Evolutionary conservation across 1,140 invertebrate species (phyloP).

Genomic region (Pseudomyrmex dendroicus): DNA sequence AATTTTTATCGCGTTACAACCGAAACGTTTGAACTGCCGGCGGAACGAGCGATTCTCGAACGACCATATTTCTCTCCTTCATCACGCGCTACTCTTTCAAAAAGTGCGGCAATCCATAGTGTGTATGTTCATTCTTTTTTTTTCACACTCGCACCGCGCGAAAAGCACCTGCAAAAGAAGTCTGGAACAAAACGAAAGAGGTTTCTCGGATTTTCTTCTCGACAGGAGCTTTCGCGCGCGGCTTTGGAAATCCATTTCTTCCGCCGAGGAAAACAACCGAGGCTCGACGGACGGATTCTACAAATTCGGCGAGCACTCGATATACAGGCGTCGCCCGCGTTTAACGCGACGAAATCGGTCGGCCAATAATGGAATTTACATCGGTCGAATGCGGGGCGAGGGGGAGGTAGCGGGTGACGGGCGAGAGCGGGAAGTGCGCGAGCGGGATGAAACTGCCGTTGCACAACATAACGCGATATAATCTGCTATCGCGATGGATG

Average conservation of each 20-base stretch:
- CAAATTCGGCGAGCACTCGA: conserved; percentile 25
- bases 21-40: conserved; percentile 6
- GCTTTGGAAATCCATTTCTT: neutral
- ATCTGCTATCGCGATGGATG: conserved; percentile 56
- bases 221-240: neutral
- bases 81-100: neutral
- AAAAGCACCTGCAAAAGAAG: neutral
- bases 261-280: conserved; percentile 8
- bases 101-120: neutral
- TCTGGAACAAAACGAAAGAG: neutral
- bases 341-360: conserved; percentile 37
- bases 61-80: neutral
- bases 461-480: conserved; percentile 54
- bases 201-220: neutral
- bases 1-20: conserved; percentile 11
- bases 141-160: neutral
- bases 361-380: conserved; percentile 62
- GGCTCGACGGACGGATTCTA: conserved; percentile 4
- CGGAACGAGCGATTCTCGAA: conserved; percentile 2
- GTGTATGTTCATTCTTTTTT: neutral
- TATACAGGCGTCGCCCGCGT: conserved; percentile 29
- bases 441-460: conserved; percentile 8
- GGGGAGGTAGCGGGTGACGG: neutral
- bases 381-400: neutral
- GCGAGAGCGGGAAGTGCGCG: neutral